Percentiles rank a stretch among this genome's conserved stretches.
Evolutionary conservation across 2,113 vertebrate species (phyloP).

Genomic region (Poeciliopsis retropinna): DNA sequence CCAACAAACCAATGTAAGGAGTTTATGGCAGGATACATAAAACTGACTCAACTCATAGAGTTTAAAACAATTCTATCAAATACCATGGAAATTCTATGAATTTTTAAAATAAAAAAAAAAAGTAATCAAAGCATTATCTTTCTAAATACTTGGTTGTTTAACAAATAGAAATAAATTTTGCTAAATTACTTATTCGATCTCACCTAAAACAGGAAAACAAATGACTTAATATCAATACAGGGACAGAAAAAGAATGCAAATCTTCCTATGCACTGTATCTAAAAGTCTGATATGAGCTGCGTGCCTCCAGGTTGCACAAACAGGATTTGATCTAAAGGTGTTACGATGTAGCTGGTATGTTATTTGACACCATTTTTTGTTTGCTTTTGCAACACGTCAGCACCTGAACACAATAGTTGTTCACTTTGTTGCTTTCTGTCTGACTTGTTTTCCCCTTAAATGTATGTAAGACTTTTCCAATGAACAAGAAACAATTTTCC

Average conservation of each 20-base stretch:
- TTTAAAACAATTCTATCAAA: too few species aligned
- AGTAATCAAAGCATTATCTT: too few species aligned
- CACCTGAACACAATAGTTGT: neutral
- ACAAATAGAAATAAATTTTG: too few species aligned
- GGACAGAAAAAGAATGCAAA: neutral
- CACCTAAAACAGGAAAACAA: neutral
- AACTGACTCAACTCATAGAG: too few species aligned
- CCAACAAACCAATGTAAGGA: too few species aligned
- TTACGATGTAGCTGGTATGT: neutral
- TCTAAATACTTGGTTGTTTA: too few species aligned
- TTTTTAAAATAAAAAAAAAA: too few species aligned
- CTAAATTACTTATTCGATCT: too few species aligned
- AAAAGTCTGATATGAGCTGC: neutral
- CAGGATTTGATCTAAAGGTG: neutral
- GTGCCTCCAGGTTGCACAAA: neutral
- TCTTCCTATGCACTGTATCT: neutral
- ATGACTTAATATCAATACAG: neutral
- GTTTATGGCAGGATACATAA: too few species aligned
- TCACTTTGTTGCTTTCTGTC: too few species aligned
- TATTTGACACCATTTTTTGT: neutral
- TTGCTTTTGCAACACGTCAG: neutral
- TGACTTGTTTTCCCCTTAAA: neutral
- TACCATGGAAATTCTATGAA: too few species aligned
- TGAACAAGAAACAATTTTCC: neutral
- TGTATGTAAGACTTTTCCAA: neutral